A percentile compares a stretch with the other conserved stretches of the same genome.
phyloP scores from a whole-genome alignment of 1,140 invertebrate species.

The Eubasilissa regina region DNA sequence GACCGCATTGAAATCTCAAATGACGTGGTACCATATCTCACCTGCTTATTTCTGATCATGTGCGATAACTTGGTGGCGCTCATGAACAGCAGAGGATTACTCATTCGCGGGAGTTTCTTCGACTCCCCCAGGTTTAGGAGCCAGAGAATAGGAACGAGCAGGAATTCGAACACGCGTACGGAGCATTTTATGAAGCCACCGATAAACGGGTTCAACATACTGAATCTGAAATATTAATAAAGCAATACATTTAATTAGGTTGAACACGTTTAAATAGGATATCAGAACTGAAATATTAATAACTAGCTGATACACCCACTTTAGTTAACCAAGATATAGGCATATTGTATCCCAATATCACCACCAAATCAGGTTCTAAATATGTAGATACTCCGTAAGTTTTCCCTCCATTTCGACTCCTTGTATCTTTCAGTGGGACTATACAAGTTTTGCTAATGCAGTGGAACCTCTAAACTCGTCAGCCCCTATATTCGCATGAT shows the following conservation, averaged over 20 bases:
- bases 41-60: constrained; percentile 76
- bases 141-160: constrained; percentile 57
- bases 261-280: neutral
- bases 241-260: neutral
- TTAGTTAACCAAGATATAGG: too few species aligned
- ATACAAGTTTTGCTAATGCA: too few species aligned
- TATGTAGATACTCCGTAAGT: too few species aligned
- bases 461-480: too few species aligned
- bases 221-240: constrained; percentile 28
- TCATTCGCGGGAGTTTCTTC: constrained; percentile 74
- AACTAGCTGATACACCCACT: too few species aligned
- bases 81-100: constrained; percentile 73
- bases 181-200: constrained; percentile 65
- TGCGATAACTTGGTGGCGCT: constrained; percentile 75
- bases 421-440: too few species aligned
- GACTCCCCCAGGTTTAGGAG: constrained; percentile 68
- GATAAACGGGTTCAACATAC: constrained; percentile 4
- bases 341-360: too few species aligned
- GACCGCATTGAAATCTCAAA: too few species aligned
- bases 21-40: constrained; percentile 62
- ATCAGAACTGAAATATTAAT: too few species aligned
- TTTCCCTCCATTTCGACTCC: too few species aligned
- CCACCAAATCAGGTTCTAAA: too few species aligned
- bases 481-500: too few species aligned
- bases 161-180: constrained; percentile 62